A percentile compares a stretch with the other conserved stretches of the same genome.
phyloP scores from a whole-genome alignment of 2,888 invertebrate species.

The Drosophila nr. perissopoda region DNA sequence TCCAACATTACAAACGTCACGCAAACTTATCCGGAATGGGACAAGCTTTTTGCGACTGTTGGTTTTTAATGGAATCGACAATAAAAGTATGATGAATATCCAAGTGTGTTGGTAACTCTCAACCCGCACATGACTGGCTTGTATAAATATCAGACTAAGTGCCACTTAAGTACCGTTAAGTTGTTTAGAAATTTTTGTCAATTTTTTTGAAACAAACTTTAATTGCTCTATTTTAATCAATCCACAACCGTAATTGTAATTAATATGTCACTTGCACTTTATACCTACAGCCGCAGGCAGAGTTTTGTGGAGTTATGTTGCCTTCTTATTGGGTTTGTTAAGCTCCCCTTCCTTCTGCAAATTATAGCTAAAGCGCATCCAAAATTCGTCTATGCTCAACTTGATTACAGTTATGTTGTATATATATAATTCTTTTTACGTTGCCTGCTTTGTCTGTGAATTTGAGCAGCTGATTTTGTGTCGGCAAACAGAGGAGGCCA shows the following conservation, averaged over 20 bases:
- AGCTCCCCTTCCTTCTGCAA: not conserved
- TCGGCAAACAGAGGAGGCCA: slow-evolving; percentile 68
- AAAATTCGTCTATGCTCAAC: slow-evolving; percentile 16
- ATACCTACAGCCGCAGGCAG: too few relatives aligned
- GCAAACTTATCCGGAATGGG: slow-evolving; percentile 30
- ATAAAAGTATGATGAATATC: slow-evolving; percentile 49
- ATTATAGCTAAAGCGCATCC: slow-evolving; percentile 4
- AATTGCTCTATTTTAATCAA: not conserved
- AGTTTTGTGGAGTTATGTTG: not conserved
- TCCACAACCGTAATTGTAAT: not conserved
- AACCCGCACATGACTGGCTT: not conserved
- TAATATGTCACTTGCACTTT: not conserved
- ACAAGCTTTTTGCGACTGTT: slow-evolving; percentile 37
- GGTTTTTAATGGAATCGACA: slow-evolving; percentile 43
- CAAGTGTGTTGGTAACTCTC: slow-evolving; percentile 31
- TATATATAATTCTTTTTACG: slow-evolving; percentile 1
- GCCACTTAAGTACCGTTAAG: not conserved
- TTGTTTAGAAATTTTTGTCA: not conserved
- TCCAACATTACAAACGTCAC: slow-evolving; percentile 66
- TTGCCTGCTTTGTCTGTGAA: slow-evolving; percentile 61
- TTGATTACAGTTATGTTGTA: slow-evolving; percentile 19
- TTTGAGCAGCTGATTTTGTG: slow-evolving; percentile 73
- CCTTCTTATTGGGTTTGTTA: not conserved
- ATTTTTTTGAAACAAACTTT: too few relatives aligned
- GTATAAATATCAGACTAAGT: slow-evolving; percentile 14